Conservation (phyloP, 2,797 vertebrate genomes). For the Hoplostethus atlanticus region DNA sequence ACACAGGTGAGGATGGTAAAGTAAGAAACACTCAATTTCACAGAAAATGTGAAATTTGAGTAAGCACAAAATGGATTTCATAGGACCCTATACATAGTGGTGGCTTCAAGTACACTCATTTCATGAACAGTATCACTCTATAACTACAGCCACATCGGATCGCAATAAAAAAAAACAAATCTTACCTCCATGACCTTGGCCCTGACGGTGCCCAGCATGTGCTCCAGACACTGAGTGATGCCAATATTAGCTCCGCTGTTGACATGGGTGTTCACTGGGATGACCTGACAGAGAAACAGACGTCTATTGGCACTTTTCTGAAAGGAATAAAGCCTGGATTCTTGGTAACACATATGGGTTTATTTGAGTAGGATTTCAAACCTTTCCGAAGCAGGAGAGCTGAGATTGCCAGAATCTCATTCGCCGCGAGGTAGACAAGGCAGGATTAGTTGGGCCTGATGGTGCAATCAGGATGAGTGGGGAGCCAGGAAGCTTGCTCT, state of each 20-base stretch:
- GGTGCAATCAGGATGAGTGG: conserved; percentile 96
- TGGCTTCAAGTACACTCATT: not conserved
- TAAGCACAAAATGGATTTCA: too few relatives aligned
- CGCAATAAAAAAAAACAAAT: not conserved
- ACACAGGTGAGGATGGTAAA: too few relatives aligned
- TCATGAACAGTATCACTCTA: not conserved
- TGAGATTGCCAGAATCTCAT: conserved; percentile 99
- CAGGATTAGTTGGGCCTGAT: conserved; percentile 90
- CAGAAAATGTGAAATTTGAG: too few relatives aligned
- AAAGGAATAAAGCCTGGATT: not conserved
- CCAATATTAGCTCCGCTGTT: conserved; percentile 90
- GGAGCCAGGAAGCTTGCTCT: conserved; percentile 97
- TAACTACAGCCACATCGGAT: conserved; percentile 2
- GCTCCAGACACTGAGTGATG: conserved; percentile 95
- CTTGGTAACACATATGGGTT: not conserved
- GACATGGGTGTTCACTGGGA: conserved; percentile 92
- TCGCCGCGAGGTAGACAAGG: conserved; percentile 91
- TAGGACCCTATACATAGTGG: too few relatives aligned
- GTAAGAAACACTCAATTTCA: too few relatives aligned
- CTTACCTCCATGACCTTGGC: conserved; percentile 95
- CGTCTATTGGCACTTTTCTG: conserved; percentile 11
- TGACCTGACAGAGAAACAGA: conserved; percentile 84
- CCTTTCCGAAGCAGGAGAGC: conserved; percentile 97
- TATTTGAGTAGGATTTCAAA: conserved; percentile 55
- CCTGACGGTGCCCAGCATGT: conserved; percentile 93